Percentiles rank a stretch among this genome's conserved stretches.
Evolutionary conservation across 2,797 vertebrate species (phyloP).

Genomic region (Danionella dracula): DNA sequence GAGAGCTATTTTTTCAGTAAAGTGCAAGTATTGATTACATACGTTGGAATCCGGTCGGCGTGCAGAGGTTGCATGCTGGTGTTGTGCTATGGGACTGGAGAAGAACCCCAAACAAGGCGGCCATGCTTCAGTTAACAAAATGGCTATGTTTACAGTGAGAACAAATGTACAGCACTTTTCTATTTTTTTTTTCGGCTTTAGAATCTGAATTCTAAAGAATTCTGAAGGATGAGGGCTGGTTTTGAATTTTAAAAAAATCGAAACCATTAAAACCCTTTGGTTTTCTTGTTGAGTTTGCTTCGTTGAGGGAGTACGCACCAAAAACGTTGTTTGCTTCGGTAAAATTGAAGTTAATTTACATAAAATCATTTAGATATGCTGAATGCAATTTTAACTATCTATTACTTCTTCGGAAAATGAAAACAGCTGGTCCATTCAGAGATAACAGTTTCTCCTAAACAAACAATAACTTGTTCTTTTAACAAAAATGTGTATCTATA

Average conservation of each 20-base stretch:
- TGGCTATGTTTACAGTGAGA: background rate
- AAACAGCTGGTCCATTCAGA: too few species aligned
- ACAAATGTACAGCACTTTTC: background rate
- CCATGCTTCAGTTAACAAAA: background rate
- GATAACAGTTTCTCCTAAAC: too few species aligned
- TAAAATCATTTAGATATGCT: too few species aligned
- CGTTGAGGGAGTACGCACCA: too few species aligned
- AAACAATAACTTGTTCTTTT: too few species aligned
- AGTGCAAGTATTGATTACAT: constrained; percentile 19
- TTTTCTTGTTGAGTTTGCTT: too few species aligned
- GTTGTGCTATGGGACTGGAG: background rate
- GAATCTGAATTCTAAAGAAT: background rate
- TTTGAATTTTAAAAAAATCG: background rate
- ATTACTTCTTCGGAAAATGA: too few species aligned
- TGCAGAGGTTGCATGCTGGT: background rate
- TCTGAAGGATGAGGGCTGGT: background rate
- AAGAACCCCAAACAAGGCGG: background rate
- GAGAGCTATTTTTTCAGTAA: constrained; percentile 16
- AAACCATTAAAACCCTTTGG: too few species aligned
- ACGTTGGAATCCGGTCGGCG: background rate
- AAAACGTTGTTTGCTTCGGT: too few species aligned
- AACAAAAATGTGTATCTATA: too few species aligned
- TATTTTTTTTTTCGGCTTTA: background rate
- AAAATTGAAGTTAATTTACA: too few species aligned
- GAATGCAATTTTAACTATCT: too few species aligned